Percentiles rank a stretch among this genome's conserved stretches.
These are phyloP conservation scores for Tetramorium bicarinatum DNA, from an alignment of 2,888 invertebrate species.

Conservation along the genomic window DNA sequence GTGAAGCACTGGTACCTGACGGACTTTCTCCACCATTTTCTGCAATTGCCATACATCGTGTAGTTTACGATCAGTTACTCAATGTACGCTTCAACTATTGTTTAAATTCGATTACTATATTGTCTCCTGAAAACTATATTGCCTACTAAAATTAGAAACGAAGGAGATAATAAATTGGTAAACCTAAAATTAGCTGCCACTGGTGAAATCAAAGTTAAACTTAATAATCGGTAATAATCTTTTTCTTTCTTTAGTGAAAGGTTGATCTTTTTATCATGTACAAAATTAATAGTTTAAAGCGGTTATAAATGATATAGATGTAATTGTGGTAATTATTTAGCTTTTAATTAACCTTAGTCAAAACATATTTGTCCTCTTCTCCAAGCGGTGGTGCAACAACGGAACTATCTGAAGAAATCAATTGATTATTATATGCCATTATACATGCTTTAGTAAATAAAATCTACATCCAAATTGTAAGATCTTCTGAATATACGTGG, in stretches of 20 bases:
- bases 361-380: constrained; percentile 82
- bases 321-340: not conserved
- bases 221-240: not conserved
- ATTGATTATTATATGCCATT: not conserved
- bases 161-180: not conserved
- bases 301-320: not conserved
- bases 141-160: not conserved
- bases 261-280: not conserved
- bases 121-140: not conserved
- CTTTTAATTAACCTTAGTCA: constrained; percentile 77
- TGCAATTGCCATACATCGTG: constrained; percentile 82
- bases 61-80: constrained; percentile 11
- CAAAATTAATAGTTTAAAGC: not conserved
- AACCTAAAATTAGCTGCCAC: not conserved
- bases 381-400: constrained; percentile 80
- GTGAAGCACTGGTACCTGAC: constrained; percentile 89
- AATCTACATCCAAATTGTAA: not conserved
- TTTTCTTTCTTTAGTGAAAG: not conserved
- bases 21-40: constrained; percentile 89
- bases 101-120: not conserved
- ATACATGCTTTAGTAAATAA: not conserved
- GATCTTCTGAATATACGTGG: no score
- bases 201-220: not conserved
- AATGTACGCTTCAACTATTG: not conserved
- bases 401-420: constrained; percentile 33